A percentile compares a stretch with the other conserved stretches of the same genome.
phyloP scores from a whole-genome alignment of 2,888 invertebrate species.

The Geophilus truncorum region DNA sequence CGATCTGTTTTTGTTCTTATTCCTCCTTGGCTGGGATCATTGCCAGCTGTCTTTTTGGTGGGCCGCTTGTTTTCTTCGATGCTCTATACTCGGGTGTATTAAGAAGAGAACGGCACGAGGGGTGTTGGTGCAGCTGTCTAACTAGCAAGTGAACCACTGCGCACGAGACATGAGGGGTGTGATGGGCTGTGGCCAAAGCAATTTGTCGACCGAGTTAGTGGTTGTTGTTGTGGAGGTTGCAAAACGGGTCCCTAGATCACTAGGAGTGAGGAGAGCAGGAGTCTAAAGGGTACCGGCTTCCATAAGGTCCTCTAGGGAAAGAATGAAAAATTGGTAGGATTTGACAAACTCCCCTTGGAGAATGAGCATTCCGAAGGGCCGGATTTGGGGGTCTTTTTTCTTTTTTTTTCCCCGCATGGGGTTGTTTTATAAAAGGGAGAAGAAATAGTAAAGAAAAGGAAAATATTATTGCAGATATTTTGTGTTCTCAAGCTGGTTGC shows the following conservation, averaged over 20 bases:
- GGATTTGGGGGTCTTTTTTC: background rate
- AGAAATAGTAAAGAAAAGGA: background rate
- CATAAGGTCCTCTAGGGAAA: background rate
- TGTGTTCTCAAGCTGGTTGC: background rate
- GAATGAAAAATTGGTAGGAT: background rate
- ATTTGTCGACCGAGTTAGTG: background rate
- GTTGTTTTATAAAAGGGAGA: background rate
- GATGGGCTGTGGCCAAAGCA: background rate
- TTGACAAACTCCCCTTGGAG: background rate
- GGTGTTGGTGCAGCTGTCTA: background rate
- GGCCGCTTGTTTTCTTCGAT: background rate
- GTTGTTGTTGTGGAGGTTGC: background rate
- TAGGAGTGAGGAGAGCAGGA: background rate
- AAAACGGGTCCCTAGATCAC: background rate
- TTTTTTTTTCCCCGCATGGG: background rate
- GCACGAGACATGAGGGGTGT: background rate
- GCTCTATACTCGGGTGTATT: background rate
- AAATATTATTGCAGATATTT: background rate
- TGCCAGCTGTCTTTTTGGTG: background rate
- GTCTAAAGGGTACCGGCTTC: background rate
- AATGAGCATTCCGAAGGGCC: background rate
- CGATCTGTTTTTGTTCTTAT: background rate
- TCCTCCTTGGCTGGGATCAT: background rate
- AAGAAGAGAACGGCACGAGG: background rate
- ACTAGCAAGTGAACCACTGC: background rate